Evolutionary conservation across 2,888 invertebrate species (phyloP), one percentile per base, ranked within the genome.

Genomic region (Neria commutata): DNA sequence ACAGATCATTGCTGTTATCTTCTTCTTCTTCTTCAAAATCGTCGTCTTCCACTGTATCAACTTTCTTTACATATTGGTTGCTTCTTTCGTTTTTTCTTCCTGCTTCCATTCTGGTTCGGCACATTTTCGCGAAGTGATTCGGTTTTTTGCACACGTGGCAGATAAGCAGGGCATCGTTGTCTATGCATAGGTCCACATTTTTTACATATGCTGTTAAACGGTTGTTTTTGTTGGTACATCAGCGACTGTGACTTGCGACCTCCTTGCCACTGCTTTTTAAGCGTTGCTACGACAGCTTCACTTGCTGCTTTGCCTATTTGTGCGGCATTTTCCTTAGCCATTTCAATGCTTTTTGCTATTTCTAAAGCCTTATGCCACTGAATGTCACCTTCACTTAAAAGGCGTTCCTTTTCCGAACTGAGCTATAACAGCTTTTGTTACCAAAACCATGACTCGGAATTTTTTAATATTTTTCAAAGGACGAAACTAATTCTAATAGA

Each of bases 331-430:
- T 52, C 58, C 33, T 54, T 59, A 10, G 60, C 59, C 5, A 60
- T 25, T 42, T 60, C 60, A 21, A 62, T 54, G n/a, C 21, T 56
- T 62, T 55, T 60, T 10, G 62, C 58, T 19, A 63, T 59, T 21
- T 55, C 48, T 5, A 64, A 54, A 4, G 58, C 61, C 17, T 64
- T 65, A 19, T 56, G 42, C 10, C 64, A 29, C 19, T 33, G 16
- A 8, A 60, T 63, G 26, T 52, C 51, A 1, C 61, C 64, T 63
- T 65, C 64, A 42, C 56, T 65, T 5, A 67, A 26, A 33, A 66
- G 25, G 23, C 51, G 60, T 61, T 66, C 62, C 56, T 60, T 65
- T 14, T n/a, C n/a, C n/a, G n/a, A n/a, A n/a, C n/a, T n/a, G n/a
- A n/a, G n/a, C n/a, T n/a, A n/a, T n/a, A n/a, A n/a, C n/a, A n/a